Evolutionary conservation across 53 echinoderm and acorn worm species (phyloP), one percentile per base, ranked within the genome.

Genomic region (Actinopyga echinites): DNA sequence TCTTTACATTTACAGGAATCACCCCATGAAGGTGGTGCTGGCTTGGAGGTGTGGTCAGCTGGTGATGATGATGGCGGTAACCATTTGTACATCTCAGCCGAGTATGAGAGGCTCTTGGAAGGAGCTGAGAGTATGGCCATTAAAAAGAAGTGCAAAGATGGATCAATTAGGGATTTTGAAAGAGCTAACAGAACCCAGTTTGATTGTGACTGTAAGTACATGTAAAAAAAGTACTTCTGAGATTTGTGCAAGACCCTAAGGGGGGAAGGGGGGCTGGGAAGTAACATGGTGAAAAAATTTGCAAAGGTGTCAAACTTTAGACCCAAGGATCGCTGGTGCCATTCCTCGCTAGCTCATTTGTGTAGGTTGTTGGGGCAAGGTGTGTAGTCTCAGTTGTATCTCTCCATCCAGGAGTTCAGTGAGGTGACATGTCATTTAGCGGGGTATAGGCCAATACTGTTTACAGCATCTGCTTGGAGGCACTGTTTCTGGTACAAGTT

Each of bases 101-200:
- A 81, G 20, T 86, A 85, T 45, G 90, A 92, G 78, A 83, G 91
- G n/a, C 79, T 99, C 21, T 86, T 99, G 10, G 99, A 99, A 75
- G 99, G 99, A 20, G 99, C 99, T 3, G 99, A 94, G 91, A 92
- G 86, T 73, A 83, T 91, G 26, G 88, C 95, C 30, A 74, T 99
- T 30, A 90, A 92, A 85, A 99, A 99, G 86, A 88, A 90, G 40
- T 99, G 99, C 83, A 95, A 91, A 49, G 99, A 99, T 74, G 99
- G 95, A 34, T 83, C 90, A 15, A 74, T 95, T 22, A 85, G 95
- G 24, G 99, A 99, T 31, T 99, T 99, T 55, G 95, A 88, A 21
- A 64, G 90, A 29, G 90, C 88, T 45, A 86, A 90, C 75, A 82
- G 74, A 23, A 90, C 90, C 35, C 95, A 95, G 73, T 99, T 99